phyloP scores from a whole-genome alignment of 2,113 vertebrate species.

The Gnathonemus longibarbis region DNA sequence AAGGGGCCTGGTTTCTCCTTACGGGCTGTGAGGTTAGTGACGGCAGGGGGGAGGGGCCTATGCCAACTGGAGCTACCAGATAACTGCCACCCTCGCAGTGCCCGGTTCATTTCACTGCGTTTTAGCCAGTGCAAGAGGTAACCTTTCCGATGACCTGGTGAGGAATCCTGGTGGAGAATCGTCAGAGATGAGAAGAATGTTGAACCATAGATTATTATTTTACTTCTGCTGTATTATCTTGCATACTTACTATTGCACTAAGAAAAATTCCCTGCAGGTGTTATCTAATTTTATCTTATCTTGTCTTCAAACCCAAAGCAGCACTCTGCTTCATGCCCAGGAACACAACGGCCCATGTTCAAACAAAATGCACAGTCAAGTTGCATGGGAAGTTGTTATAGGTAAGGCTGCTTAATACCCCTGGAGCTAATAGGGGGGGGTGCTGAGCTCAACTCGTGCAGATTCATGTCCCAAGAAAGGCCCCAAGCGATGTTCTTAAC shows the following conservation, averaged over 20 bases:
- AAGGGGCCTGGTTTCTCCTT: not conserved
- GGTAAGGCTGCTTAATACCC: not conserved
- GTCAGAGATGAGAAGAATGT: not conserved
- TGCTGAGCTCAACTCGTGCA: not conserved
- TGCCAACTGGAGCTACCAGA: constrained; percentile 15
- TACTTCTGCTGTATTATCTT: not conserved
- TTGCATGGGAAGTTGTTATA: not conserved
- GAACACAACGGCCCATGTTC: not conserved
- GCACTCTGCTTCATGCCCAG: not conserved
- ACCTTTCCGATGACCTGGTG: not conserved
- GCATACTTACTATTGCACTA: not conserved
- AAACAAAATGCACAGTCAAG: not conserved
- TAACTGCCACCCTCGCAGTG: not conserved
- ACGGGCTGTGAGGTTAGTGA: constrained; percentile 4
- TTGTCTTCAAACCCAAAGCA: not conserved
- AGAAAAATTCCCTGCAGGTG: not conserved
- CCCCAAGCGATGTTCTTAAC: not conserved
- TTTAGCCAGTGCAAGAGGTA: not conserved
- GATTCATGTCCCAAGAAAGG: constrained; percentile 3
- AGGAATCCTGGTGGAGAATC: not conserved
- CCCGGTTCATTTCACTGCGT: not conserved
- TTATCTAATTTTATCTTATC: not conserved
- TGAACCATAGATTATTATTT: not conserved
- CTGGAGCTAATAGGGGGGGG: not conserved
- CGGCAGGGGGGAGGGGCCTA: not conserved